These are phyloP conservation scores for Tolmerus cingulatus DNA, from an alignment of 2,888 invertebrate species.

Conservation along the genomic window DNA sequence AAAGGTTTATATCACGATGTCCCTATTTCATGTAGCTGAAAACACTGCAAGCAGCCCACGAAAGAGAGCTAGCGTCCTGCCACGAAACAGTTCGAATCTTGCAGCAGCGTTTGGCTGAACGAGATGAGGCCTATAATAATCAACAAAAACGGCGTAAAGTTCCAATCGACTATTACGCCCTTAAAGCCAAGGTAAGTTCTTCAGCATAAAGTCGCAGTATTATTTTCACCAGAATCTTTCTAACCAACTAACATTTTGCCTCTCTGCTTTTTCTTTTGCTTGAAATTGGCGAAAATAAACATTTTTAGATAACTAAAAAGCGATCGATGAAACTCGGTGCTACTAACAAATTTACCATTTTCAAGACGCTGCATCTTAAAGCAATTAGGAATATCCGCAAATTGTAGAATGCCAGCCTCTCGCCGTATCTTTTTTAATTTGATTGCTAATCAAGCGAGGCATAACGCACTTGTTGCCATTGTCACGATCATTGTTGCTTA, in stretches of 20 bases:
- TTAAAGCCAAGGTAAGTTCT: slow-evolving; percentile 62
- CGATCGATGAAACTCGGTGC: slow-evolving; percentile 21
- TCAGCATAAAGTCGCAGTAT: background rate
- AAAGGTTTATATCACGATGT: background rate
- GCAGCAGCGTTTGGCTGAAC: slow-evolving; percentile 61
- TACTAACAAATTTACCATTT: slow-evolving; percentile 17
- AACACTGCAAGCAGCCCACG: slow-evolving; percentile 76
- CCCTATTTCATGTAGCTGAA: slow-evolving; percentile 69
- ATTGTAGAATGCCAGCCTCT: slow-evolving; percentile 1
- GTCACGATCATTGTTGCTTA: background rate
- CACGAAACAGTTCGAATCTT: slow-evolving; percentile 62
- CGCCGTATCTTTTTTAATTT: background rate
- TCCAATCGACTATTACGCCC: slow-evolving; percentile 63
- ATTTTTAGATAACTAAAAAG: slow-evolving; percentile 35
- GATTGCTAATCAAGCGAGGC: background rate
- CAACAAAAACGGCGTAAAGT: slow-evolving; percentile 63
- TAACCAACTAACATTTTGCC: slow-evolving; percentile 9
- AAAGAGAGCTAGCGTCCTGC: slow-evolving; percentile 70
- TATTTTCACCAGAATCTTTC: background rate
- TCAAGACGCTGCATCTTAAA: slow-evolving; percentile 3
- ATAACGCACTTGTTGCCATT: background rate
- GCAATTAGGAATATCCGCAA: slow-evolving; percentile 11
- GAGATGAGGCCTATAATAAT: slow-evolving; percentile 60
- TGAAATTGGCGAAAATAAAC: background rate
- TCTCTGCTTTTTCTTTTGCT: slow-evolving; percentile 19